Conservation (phyloP, 2,888 invertebrate genomes). For the Doris montereyensis region DNA sequence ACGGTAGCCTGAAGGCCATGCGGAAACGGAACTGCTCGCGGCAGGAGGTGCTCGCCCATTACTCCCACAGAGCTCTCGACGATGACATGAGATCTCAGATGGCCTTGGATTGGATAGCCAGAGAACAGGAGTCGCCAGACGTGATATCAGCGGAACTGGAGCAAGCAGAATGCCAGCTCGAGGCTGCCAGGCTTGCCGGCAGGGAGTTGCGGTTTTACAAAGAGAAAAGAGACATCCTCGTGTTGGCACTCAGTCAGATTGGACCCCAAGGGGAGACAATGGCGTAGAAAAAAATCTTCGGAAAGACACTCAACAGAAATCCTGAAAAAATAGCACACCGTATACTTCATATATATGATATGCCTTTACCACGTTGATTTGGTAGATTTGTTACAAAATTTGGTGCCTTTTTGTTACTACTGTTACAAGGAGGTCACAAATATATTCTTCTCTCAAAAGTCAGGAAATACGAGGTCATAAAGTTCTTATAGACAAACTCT, state of each 20-base stretch:
- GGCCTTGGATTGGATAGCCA: constrained; percentile 94
- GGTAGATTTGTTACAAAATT: too few species aligned
- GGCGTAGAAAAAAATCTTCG: too few species aligned
- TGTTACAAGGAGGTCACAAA: too few species aligned
- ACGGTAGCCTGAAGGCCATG: constrained; percentile 96
- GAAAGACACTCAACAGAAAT: too few species aligned
- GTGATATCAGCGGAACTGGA: constrained; percentile 86
- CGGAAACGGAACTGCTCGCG: constrained; percentile 93
- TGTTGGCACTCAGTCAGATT: constrained; percentile 89
- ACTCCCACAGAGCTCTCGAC: constrained; percentile 81
- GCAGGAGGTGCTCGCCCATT: constrained; percentile 78
- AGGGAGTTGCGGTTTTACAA: constrained; percentile 93
- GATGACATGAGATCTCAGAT: constrained; percentile 94
- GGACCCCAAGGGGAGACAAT: constrained; percentile 53
- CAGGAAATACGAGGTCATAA: too few species aligned
- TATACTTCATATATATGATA: too few species aligned
- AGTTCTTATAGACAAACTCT: too few species aligned
- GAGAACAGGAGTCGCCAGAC: constrained; percentile 79
- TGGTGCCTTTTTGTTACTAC: too few species aligned
- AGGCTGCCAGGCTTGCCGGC: constrained; percentile 88
- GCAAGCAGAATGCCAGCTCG: constrained; percentile 88
- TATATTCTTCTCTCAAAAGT: too few species aligned
- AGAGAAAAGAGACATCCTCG: constrained; percentile 94
- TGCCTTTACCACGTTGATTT: too few species aligned
- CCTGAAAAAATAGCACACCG: too few species aligned